These are phyloP conservation scores for Solen grandis DNA, from an alignment of 1,140 invertebrate species.

Conservation along the genomic window DNA sequence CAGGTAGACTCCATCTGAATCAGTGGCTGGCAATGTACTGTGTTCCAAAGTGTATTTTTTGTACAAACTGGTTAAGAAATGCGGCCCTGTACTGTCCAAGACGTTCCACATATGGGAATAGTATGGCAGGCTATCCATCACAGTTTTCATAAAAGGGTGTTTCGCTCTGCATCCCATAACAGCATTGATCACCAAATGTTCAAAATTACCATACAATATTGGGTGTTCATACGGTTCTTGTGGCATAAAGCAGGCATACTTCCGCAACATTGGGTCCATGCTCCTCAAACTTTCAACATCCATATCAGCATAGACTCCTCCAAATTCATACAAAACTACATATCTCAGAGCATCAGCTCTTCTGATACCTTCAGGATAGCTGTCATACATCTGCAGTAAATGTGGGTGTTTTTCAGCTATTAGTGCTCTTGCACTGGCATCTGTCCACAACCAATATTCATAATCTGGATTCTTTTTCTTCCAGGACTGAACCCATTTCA, in stretches of 20 bases:
- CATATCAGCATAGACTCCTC: conserved; percentile 77
- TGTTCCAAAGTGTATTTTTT: conserved; percentile 59
- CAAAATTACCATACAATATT: conserved; percentile 73
- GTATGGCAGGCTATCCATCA: conserved; percentile 70
- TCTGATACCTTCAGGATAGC: conserved; percentile 71
- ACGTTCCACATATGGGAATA: conserved; percentile 77
- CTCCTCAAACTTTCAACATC: conserved; percentile 76
- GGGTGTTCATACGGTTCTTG: conserved; percentile 79
- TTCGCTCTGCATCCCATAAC: conserved; percentile 74
- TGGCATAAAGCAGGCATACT: conserved; percentile 75
- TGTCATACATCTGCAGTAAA: conserved; percentile 71
- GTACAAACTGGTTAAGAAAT: conserved; percentile 73
- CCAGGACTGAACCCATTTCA: conserved; percentile 74
- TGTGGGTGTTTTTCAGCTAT: conserved; percentile 71
- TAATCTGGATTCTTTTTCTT: conserved; percentile 71
- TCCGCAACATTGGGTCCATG: conserved; percentile 67
- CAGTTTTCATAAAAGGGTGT: conserved; percentile 76
- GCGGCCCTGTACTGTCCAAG: conserved; percentile 77
- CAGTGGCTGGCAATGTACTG: conserved; percentile 1
- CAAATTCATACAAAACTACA: conserved; percentile 76
- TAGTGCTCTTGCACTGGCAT: conserved; percentile 70
- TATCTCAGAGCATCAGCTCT: conserved; percentile 76
- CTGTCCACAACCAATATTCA: conserved; percentile 79
- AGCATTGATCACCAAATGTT: conserved; percentile 76
- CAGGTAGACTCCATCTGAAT: conserved; percentile 66